These are phyloP conservation scores for Varroa destructor DNA, from an alignment of 1,140 invertebrate species.

Conservation along the genomic window DNA sequence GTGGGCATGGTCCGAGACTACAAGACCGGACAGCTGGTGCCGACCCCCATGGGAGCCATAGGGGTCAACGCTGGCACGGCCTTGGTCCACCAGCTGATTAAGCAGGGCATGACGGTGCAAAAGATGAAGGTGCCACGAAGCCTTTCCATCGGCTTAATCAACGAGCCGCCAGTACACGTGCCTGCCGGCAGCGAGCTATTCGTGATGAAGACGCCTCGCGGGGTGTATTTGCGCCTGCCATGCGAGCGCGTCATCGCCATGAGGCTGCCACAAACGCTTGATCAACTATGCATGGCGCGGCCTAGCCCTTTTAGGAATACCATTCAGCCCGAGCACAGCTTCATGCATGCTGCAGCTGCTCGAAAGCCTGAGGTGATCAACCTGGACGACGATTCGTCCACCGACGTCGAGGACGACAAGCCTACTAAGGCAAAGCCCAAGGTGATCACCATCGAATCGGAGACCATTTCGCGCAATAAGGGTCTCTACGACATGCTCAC, in stretches of 20 bases:
- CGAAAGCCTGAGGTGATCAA: slow-evolving; percentile 25
- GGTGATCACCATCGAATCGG: slow-evolving; percentile 27
- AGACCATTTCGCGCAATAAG: slow-evolving; percentile 22
- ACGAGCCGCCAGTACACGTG: slow-evolving; percentile 59
- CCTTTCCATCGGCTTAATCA: slow-evolving; percentile 52
- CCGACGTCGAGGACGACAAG: slow-evolving; percentile 20
- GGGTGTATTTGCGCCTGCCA: slow-evolving; percentile 84
- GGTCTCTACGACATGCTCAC: slow-evolving; percentile 27
- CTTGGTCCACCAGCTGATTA: slow-evolving; percentile 33
- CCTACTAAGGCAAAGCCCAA: slow-evolving; percentile 3
- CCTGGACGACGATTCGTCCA: slow-evolving; percentile 19
- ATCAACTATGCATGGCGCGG: slow-evolving; percentile 33
- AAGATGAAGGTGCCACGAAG: slow-evolving; percentile 76
- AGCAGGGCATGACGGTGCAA: slow-evolving; percentile 80
- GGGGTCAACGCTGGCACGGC: slow-evolving; percentile 25
- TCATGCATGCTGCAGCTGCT: background rate
- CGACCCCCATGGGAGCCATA: slow-evolving; percentile 1
- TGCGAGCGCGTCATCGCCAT: slow-evolving; percentile 95
- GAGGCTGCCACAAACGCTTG: slow-evolving; percentile 43
- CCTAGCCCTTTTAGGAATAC: slow-evolving; percentile 33
- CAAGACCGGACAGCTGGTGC: slow-evolving; percentile 9
- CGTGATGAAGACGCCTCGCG: slow-evolving; percentile 83
- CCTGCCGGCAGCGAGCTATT: slow-evolving; percentile 83
- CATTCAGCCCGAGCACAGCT: background rate
- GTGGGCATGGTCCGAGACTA: slow-evolving; percentile 28